Percentiles rank a stretch among this genome's conserved stretches.
These are phyloP conservation scores for Mola mola DNA, from an alignment of 2,113 vertebrate genomes.

Conservation along the genomic window DNA sequence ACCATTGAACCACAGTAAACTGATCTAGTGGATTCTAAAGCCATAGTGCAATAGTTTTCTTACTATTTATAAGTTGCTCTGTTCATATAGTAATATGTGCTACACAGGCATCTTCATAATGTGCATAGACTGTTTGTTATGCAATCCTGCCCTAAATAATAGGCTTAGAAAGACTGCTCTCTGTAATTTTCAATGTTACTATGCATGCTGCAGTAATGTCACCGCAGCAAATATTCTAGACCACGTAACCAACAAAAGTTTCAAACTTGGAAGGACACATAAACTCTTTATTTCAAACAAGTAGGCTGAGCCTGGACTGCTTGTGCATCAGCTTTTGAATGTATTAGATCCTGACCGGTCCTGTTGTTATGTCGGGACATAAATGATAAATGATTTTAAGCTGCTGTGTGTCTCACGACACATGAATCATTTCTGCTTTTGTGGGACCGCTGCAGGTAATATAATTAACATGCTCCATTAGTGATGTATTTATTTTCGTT, in stretches of 20 bases:
- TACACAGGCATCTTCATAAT: neutral
- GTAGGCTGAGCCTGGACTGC: neutral
- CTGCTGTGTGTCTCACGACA: no score
- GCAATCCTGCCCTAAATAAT: neutral
- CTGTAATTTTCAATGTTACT: neutral
- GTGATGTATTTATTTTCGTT: no score
- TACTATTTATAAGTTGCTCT: neutral
- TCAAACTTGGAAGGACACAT: neutral
- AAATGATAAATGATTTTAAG: no score
- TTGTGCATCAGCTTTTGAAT: neutral
- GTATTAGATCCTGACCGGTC: neutral
- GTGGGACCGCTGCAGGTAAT: neutral
- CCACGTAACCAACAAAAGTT: neutral
- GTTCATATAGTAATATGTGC: neutral
- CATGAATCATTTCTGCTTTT: neutral
- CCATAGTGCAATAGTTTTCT: no score
- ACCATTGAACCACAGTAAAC: no score
- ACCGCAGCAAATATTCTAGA: neutral
- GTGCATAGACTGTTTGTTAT: neutral
- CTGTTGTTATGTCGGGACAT: neutral
- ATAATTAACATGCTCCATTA: no score
- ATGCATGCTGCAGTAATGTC: neutral
- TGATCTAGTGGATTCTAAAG: no score
- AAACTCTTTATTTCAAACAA: neutral
- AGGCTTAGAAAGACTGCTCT: neutral